Base-by-base conservation (phyloP, 2,113 vertebrate species). In the Dicentrarchus labrax region DNA sequence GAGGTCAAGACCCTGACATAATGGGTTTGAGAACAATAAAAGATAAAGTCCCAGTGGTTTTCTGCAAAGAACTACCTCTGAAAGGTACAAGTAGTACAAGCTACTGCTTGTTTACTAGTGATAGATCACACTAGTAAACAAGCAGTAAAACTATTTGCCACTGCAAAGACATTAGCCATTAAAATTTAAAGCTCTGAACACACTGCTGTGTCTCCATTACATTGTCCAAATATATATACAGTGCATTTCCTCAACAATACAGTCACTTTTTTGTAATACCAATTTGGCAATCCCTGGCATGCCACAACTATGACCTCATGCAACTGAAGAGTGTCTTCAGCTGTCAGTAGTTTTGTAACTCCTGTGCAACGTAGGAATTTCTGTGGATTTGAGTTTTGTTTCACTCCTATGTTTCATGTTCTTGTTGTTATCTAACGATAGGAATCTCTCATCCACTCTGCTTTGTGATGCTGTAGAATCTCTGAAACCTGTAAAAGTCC, bases 381-480 rank as follows among this genome's bases (percentile, higher is more conserved):
- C 30, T 54, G 67, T 69, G 51, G 24, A 45, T 82, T 69, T 57
- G 22, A 57, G 24, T 56, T 72, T 59, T 19, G 2, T 76, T 73
- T 71, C 38, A 78, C 59, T 78, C 60, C 56, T 59, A 65, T 45
- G 11, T 45, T 30, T 64, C n/a, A n/a, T 56, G 51, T 70, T 75
- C 11, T 54, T 13, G 10, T 47, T 68, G 59, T 51, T 54, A 73
- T 81, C 22, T 56, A 60, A 39, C 9, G 5, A 24, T 1, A 54
- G 47, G 2, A 51, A 22, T 60, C 66, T 66, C 70, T 73, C 21
- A 54, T 59, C 50, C 56, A 39, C 66, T 84, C 6, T 78, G 39
- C 50, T 56, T 47, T 54, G 56, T 43, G 68, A 48, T 53, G 57
- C 57, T 21, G 19, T 57, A 19, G 47, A 82, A 47, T 15, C 0